Conservation (phyloP, 2,888 invertebrate species). For the Erebia aethiops region DNA sequence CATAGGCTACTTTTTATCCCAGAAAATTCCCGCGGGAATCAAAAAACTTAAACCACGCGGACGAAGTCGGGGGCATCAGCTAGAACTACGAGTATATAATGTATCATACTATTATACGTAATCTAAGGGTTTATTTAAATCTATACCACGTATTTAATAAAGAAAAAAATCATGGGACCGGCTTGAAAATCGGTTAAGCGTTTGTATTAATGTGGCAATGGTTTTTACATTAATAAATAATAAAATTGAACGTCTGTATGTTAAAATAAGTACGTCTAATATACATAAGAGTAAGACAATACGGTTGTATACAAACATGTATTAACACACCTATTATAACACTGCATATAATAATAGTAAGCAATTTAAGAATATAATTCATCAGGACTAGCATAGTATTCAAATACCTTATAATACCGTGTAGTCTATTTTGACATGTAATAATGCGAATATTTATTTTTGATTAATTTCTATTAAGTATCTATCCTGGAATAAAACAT, state of each 20-base stretch:
- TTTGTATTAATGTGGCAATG: neutral
- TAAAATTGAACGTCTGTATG: neutral
- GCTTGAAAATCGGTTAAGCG: neutral
- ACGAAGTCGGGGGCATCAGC: no score
- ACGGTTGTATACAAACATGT: slow-evolving; percentile 10
- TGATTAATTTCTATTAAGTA: no score
- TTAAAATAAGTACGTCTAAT: slow-evolving; percentile 4
- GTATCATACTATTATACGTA: no score
- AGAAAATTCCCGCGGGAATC: no score
- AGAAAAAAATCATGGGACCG: neutral
- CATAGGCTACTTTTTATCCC: no score
- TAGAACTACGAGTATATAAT: no score
- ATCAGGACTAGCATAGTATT: slow-evolving; percentile 30
- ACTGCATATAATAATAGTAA: slow-evolving; percentile 19
- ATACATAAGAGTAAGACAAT: neutral
- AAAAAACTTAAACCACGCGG: no score
- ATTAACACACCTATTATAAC: slow-evolving; percentile 6
- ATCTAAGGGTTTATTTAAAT: neutral
- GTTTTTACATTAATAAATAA: neutral
- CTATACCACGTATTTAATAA: neutral
- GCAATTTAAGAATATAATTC: slow-evolving; percentile 28
- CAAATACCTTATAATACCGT: neutral
- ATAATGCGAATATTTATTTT: no score
- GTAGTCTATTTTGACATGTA: neutral
- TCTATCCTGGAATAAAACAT: no score